Percentiles rank a stretch among this genome's conserved stretches.
Evolutionary conservation across 2,797 vertebrate genomes (phyloP).

Genomic region (Clamator glandarius): DNA sequence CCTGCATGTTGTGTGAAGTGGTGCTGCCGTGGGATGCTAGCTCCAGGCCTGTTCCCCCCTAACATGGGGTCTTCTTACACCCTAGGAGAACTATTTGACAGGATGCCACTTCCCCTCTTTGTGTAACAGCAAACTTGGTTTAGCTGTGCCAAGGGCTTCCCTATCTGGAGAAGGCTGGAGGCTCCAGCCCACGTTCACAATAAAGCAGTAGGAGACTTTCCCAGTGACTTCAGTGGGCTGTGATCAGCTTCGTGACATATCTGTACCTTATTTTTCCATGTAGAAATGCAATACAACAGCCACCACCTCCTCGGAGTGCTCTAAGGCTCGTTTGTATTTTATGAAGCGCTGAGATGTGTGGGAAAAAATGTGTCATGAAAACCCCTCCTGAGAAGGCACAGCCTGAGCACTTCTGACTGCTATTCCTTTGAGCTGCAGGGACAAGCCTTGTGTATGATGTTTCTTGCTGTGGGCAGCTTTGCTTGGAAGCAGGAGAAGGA

Average conservation of each 20-base stretch:
- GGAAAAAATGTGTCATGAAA: neutral
- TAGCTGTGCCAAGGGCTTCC: neutral
- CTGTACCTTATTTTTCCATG: neutral
- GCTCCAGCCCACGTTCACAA: neutral
- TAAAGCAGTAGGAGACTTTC: neutral
- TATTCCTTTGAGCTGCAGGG: neutral
- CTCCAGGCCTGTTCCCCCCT: neutral
- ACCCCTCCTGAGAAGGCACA: neutral
- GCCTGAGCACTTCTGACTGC: neutral
- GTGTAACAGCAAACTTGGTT: neutral
- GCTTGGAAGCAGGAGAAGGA: neutral
- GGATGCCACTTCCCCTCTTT: neutral
- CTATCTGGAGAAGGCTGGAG: neutral
- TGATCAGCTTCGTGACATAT: neutral
- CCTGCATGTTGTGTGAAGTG: accelerated
- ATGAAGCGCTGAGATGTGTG: neutral
- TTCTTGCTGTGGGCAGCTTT: neutral
- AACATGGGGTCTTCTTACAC: accelerated
- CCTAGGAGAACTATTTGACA: neutral
- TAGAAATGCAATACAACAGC: neutral
- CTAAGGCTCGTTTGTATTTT: neutral
- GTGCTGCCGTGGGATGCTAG: neutral
- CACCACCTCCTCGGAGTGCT: neutral
- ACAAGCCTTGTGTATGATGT: neutral
- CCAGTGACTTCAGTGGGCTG: neutral